Evolutionary conservation across 2,888 invertebrate species (phyloP), one percentile per base, ranked within the genome.

Genomic region (Amphipoea lucens): DNA sequence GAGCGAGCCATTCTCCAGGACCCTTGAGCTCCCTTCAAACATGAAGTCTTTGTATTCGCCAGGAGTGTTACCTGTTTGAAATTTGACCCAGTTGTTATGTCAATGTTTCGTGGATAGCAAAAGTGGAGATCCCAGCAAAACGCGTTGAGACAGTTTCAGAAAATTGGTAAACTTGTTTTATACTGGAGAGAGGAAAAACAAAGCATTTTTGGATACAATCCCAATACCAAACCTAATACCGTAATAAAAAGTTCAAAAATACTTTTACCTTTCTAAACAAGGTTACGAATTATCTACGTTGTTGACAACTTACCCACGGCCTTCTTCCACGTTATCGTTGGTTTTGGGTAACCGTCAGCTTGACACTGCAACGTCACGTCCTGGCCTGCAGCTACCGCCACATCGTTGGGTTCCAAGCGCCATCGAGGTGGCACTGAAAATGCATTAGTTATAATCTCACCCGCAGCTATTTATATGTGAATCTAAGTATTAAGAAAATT

Each of bases 321-420:
- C 94, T 98, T 98, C 89, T 98, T 98, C 99, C 99, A 99, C 17
- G 98, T 98, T 75, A 99, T 98, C 12, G 97, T 97, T 6, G 99
- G 99, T 83, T 98, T 98, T 0, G 99, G 99, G 95, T 99, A 99
- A 2, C 99, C 99, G 82, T 99, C 98, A 0, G 99, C 99, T 94
- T 98, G 98, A 93, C 99, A 99, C 92, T 99, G 98, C 67, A 99
- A 96, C 36, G 98, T 98, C 42, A 99, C 98, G 92, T 98, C 98
- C 93, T 98, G 98, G 1, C 98, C 98, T 0, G 98, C 98, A 12
- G 98, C 98, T 66, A 98, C 98, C 86, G 98, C 98, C n/a, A 98
- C 97, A 92, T 98, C 98, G 84, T 97, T 97, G 0, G 99, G 99
- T 92, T 99, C 99, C 89, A 98, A 97, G 36, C 99, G 98, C 98